A percentile compares a stretch with the other conserved stretches of the same genome.
phyloP scores from a whole-genome alignment of 1,140 invertebrate genomes.

The Papilio machaon region DNA sequence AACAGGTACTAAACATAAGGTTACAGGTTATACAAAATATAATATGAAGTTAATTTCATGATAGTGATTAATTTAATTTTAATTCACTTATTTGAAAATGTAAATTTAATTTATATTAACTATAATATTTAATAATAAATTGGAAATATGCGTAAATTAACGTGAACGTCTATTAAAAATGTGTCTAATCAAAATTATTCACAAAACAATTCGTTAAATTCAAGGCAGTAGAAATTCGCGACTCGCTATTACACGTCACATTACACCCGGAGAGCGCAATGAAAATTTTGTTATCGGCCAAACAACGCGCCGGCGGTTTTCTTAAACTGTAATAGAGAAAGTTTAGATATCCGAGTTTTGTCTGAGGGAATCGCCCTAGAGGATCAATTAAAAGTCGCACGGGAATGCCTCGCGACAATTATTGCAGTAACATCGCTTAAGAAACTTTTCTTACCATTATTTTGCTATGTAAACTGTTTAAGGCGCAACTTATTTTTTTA shows the following conservation, averaged over 20 bases:
- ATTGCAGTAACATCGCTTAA: slow-evolving; percentile 68
- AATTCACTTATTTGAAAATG: too few relatives aligned
- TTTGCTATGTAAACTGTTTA: background rate
- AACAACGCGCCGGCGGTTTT: slow-evolving; percentile 69
- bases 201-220: slow-evolving; percentile 12
- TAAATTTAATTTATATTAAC: too few relatives aligned
- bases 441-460: slow-evolving; percentile 50
- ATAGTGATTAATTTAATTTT: too few relatives aligned
- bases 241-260: slow-evolving; percentile 55
- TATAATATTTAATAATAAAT: too few relatives aligned
- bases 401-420: slow-evolving; percentile 67
- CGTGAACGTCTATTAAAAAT: background rate
- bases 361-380: slow-evolving; percentile 73
- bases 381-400: slow-evolving; percentile 81
- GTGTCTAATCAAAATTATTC: background rate
- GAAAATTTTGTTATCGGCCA: slow-evolving; percentile 75
- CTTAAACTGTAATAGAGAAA: slow-evolving; percentile 81
- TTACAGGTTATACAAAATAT: background rate
- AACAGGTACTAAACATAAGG: background rate
- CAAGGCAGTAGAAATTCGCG: slow-evolving; percentile 21
- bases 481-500: background rate
- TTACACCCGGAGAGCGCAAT: slow-evolving; percentile 56
- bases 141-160: too few relatives aligned
- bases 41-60: background rate
- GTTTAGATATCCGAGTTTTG: slow-evolving; percentile 78